Percentiles rank a stretch among this genome's conserved stretches.
phyloP scores from a whole-genome alignment of 2,888 invertebrate species.

The Caenorhabditis sinica region DNA sequence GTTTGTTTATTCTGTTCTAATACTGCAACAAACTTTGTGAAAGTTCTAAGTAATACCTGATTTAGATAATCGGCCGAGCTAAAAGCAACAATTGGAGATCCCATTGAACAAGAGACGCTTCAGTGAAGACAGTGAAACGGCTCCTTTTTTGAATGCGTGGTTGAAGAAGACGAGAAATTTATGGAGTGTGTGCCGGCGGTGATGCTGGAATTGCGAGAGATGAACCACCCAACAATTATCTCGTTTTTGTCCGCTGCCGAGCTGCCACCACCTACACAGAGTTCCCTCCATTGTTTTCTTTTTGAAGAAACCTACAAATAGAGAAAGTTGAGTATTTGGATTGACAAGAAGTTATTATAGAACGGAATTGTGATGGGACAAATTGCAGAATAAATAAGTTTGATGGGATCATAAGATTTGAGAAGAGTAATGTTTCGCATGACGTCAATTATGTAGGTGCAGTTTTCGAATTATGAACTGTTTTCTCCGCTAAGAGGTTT shows the following conservation, averaged over 20 bases:
- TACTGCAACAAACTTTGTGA: neutral
- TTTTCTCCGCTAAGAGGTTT: too few relatives aligned
- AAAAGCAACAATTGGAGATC: slow-evolving; percentile 21
- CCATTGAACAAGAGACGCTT: neutral
- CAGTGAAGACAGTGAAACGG: slow-evolving; percentile 19
- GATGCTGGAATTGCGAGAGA: slow-evolving; percentile 46
- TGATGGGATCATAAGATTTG: too few relatives aligned
- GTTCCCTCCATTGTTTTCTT: slow-evolving; percentile 17
- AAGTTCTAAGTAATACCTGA: neutral
- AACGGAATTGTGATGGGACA: neutral
- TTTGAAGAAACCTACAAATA: neutral
- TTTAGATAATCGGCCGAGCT: slow-evolving; percentile 29
- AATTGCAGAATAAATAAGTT: too few relatives aligned
- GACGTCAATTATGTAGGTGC: too few relatives aligned
- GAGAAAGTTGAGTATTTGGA: neutral
- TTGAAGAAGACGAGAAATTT: slow-evolving; percentile 29
- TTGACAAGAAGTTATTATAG: neutral
- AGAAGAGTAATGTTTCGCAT: too few relatives aligned
- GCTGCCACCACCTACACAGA: slow-evolving; percentile 28
- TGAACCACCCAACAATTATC: slow-evolving; percentile 54
- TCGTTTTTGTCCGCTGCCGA: slow-evolving; percentile 25
- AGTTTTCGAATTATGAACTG: too few relatives aligned
- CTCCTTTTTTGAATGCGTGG: slow-evolving; percentile 12
- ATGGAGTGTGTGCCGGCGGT: slow-evolving; percentile 16
- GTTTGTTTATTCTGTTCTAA: neutral